Conservation (phyloP, 2,797 vertebrate genomes). For the Prionace glauca region DNA sequence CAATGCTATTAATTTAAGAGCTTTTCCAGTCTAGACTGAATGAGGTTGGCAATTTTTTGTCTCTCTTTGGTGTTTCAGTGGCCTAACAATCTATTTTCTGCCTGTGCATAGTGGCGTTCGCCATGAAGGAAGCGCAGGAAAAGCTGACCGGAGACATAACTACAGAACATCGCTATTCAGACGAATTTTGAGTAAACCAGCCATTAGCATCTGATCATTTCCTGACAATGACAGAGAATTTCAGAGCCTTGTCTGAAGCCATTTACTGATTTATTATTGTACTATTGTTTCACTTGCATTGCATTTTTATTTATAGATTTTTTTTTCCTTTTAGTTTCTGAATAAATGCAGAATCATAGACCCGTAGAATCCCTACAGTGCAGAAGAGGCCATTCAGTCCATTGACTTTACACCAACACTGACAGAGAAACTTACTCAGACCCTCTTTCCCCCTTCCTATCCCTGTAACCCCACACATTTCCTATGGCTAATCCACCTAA, state of each 20-base stretch:
- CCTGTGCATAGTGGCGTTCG: conserved; percentile 68
- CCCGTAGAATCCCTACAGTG: no score
- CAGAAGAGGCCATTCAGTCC: no score
- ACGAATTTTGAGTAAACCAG: conserved; percentile 61
- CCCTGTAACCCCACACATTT: no score
- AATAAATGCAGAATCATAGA: neutral
- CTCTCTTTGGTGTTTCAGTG: neutral
- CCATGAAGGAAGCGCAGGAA: conserved; percentile 93
- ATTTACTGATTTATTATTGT: conserved; percentile 1
- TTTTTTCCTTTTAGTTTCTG: neutral
- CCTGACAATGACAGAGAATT: neutral
- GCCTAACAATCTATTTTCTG: conserved; percentile 13
- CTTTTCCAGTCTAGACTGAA: neutral
- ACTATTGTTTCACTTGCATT: neutral
- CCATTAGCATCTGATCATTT: neutral
- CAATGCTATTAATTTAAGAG: neutral
- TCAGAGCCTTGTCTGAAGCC: neutral
- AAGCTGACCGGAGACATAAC: conserved; percentile 84
- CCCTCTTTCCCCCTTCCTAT: no score
- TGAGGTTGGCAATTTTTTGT: neutral
- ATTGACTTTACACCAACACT: no score
- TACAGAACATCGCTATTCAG: conserved; percentile 62
- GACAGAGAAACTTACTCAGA: no score
- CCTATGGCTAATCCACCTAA: no score
- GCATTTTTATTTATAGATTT: neutral